These are phyloP conservation scores for Agapornis roseicollis DNA, from an alignment of 2,113 vertebrate species.

Conservation along the genomic window DNA sequence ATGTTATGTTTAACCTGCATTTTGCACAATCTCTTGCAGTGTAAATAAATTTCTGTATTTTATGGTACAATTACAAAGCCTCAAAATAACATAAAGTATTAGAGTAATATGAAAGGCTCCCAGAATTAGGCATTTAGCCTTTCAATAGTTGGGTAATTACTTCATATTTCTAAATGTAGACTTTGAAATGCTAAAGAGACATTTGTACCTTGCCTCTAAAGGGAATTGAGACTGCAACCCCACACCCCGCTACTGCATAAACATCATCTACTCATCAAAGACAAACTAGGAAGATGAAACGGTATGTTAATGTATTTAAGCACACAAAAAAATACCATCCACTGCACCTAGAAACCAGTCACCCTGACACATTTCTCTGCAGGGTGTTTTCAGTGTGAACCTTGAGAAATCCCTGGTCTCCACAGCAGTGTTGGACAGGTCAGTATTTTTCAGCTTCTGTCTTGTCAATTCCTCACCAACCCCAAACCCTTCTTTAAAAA, in stretches of 20 bases:
- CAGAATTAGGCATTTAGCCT: neutral
- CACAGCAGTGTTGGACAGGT: accelerated
- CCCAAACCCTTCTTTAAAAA: neutral
- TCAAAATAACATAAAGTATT: neutral
- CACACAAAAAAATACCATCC: neutral
- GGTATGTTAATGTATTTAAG: neutral
- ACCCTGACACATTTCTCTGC: neutral
- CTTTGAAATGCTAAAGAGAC: neutral
- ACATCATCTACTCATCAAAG: neutral
- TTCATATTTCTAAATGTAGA: neutral
- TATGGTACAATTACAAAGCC: neutral
- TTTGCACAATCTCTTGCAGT: neutral
- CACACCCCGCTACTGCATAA: neutral
- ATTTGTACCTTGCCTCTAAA: neutral
- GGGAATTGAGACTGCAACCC: neutral
- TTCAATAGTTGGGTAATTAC: neutral
- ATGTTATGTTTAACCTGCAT: neutral
- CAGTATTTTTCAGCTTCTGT: neutral
- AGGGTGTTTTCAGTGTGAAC: neutral
- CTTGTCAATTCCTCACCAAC: neutral
- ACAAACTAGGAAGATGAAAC: neutral
- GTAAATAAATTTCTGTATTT: neutral
- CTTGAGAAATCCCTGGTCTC: neutral
- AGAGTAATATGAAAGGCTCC: neutral
- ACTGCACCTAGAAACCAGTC: neutral